Evolutionary conservation across 1,140 invertebrate species (phyloP).

Genomic region (Panagrolaimus sp.): DNA sequence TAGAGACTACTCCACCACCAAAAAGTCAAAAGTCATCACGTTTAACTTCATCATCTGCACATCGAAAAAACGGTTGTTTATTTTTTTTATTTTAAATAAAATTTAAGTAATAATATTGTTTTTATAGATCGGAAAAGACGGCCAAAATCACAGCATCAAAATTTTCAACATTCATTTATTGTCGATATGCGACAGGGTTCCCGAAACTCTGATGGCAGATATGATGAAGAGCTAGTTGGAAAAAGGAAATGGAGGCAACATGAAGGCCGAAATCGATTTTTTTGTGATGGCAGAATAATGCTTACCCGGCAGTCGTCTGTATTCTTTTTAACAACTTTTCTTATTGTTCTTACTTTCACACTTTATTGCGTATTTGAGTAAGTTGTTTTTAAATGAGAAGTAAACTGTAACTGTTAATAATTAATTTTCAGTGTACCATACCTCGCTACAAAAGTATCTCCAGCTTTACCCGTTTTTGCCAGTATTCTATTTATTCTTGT

Average conservation of each 20-base stretch:
- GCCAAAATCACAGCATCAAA: no score
- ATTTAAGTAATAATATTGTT: no score
- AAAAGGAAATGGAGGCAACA: constrained; percentile 76
- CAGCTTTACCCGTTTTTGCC: constrained; percentile 79
- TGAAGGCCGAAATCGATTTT: constrained; percentile 90
- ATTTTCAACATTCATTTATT: neutral
- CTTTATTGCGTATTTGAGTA: constrained; percentile 95
- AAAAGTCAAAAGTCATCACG: neutral
- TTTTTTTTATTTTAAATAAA: neutral
- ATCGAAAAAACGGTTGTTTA: neutral
- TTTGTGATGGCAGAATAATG: constrained; percentile 89
- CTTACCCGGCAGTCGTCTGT: constrained; percentile 89
- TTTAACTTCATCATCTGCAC: neutral
- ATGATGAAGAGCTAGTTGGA: neutral
- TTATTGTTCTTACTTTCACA: constrained; percentile 83
- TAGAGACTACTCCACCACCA: no score
- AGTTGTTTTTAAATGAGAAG: constrained; percentile 60
- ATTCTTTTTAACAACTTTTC: constrained; percentile 84
- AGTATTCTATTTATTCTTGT: constrained; percentile 68
- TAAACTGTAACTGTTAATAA: neutral
- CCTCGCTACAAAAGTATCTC: constrained; percentile 71
- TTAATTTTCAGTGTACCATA: constrained; percentile 74
- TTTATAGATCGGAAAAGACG: neutral
- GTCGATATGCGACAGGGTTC: constrained; percentile 7
- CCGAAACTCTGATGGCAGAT: neutral